These are phyloP conservation scores for Gasterosteus aculeatus DNA, from an alignment of 2,113 vertebrate genomes.

Conservation along the genomic window DNA sequence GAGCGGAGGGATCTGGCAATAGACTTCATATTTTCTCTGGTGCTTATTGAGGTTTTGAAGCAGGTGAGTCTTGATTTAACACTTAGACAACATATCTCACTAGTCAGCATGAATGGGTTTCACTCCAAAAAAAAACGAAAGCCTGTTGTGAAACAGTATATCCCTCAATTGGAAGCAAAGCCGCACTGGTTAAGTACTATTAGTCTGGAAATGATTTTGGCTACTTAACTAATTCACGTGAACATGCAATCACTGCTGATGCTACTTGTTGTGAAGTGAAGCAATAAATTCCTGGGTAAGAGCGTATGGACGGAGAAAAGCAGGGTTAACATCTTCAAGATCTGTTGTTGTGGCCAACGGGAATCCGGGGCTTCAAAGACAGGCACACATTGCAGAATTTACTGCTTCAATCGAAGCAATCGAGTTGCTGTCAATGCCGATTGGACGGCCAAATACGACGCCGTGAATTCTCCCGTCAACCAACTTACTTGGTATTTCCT, in stretches of 20 bases:
- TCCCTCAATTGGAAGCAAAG: not conserved
- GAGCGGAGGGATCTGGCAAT: constrained; percentile 98
- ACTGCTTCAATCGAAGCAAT: not conserved
- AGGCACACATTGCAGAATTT: not conserved
- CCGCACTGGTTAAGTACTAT: not conserved
- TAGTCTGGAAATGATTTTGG: not conserved
- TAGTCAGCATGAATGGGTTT: not conserved
- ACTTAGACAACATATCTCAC: not conserved
- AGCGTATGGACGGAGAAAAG: not conserved
- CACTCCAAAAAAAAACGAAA: not conserved
- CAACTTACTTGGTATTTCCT: not conserved
- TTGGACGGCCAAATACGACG: not conserved
- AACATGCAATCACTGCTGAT: not conserved
- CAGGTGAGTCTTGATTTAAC: constrained; percentile 83
- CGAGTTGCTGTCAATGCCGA: not conserved
- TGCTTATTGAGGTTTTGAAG: constrained; percentile 98
- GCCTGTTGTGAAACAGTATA: not conserved
- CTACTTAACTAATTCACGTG: not conserved
- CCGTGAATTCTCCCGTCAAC: not conserved
- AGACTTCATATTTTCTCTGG: constrained; percentile 98
- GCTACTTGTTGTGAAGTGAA: not conserved
- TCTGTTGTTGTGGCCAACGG: not conserved
- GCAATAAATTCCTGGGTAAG: not conserved
- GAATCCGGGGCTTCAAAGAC: no score
- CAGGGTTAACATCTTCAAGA: not conserved